Conservation (phyloP, 1,140 invertebrate genomes). For the Drosophila sp. region DNA sequence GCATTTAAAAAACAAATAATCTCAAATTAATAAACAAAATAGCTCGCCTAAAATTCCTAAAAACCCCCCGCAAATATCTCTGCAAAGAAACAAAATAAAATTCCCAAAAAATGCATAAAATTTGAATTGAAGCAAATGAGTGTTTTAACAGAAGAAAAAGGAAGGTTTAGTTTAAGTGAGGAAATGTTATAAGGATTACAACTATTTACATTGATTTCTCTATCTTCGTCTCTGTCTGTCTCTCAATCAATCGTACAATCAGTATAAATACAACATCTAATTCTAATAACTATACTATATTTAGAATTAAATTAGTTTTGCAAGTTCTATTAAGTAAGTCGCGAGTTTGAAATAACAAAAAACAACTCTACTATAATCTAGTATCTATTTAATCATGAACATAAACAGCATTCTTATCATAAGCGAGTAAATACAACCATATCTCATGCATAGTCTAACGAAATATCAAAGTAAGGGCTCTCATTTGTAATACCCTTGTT, state of each 20-base stretch:
- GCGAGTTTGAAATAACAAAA: constrained; percentile 33
- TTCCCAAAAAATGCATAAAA: neutral
- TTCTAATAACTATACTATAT: constrained; percentile 7
- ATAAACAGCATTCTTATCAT: constrained; percentile 14
- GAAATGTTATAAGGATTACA: neutral
- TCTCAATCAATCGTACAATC: constrained; percentile 35
- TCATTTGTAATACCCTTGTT: constrained; percentile 10
- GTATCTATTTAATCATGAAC: constrained; percentile 3
- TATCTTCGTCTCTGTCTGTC: constrained; percentile 35
- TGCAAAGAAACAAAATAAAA: constrained; percentile 1
- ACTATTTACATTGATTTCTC: constrained; percentile 32
- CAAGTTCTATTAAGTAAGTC: constrained; percentile 52
- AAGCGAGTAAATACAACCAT: constrained; percentile 12
- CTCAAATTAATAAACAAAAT: constrained; percentile 35
- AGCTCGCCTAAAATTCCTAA: constrained; percentile 25
- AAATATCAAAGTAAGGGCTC: constrained; percentile 1
- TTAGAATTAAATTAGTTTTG: constrained; percentile 68
- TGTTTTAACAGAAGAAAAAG: neutral
- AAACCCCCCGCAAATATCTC: constrained; percentile 8
- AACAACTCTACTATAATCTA: neutral
- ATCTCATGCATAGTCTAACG: neutral
- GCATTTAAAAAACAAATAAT: neutral
- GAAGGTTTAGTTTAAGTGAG: neutral
- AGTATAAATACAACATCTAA: constrained; percentile 71
- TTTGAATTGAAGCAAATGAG: neutral